These are phyloP conservation scores for Phortica magna DNA, from an alignment of 2,888 invertebrate genomes.

Conservation along the genomic window DNA sequence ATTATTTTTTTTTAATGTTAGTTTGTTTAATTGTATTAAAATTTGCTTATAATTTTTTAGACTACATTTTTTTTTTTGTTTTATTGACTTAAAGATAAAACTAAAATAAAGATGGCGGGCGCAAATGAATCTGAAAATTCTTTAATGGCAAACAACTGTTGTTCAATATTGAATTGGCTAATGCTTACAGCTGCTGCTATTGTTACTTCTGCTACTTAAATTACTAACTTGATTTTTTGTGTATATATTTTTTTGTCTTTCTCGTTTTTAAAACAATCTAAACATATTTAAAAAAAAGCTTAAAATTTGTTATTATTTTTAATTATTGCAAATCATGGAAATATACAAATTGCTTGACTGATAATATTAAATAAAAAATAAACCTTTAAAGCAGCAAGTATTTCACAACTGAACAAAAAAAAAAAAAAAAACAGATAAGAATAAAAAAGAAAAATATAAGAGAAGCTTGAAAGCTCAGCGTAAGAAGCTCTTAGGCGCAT, in stretches of 20 bases:
- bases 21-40: not conserved
- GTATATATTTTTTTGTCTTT: conserved; percentile 12
- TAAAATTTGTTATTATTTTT: not conserved
- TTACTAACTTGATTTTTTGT: not conserved
- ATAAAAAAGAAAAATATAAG: conserved; percentile 54
- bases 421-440: conserved; percentile 42
- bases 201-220: not conserved
- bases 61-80: conserved; percentile 36
- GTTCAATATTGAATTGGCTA: not conserved
- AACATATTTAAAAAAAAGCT: not conserved
- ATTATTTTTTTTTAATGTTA: not conserved
- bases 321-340: not conserved
- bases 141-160: not conserved
- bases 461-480: conserved; percentile 54
- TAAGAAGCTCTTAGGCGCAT: conserved; percentile 38
- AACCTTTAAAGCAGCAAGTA: conserved; percentile 69
- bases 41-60: not conserved
- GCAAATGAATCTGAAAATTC: conserved; percentile 55
- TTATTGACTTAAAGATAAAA: conserved; percentile 47
- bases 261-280: conserved; percentile 2
- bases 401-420: conserved; percentile 38
- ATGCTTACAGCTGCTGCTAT: not conserved
- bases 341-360: not conserved
- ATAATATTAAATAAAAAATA: conserved; percentile 50
- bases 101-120: conserved; percentile 58